Percentiles rank a stretch among this genome's conserved stretches.
These are phyloP conservation scores for Tachysurus vachellii DNA, from an alignment of 2,113 vertebrate species.

Conservation along the genomic window DNA sequence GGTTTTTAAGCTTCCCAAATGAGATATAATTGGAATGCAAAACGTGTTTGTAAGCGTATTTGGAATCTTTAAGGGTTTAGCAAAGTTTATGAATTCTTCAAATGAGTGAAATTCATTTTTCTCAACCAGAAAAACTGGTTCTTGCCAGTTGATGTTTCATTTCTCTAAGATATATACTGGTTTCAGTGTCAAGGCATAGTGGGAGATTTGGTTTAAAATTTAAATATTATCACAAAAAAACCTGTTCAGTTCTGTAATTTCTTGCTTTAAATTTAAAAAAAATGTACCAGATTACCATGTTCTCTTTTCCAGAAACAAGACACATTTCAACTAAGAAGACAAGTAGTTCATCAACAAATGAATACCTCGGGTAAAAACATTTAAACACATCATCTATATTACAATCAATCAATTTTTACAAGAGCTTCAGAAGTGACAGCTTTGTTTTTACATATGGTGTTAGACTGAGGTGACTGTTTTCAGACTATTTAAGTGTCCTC, in stretches of 20 bases:
- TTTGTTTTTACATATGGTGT: background rate
- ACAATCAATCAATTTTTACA: background rate
- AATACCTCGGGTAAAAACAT: background rate
- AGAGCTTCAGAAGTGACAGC: background rate
- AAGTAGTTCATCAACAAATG: background rate
- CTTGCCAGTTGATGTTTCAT: background rate
- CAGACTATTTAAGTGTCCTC: background rate
- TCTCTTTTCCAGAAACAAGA: background rate
- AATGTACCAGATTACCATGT: background rate
- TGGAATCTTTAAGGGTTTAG: background rate
- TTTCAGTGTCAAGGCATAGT: background rate
- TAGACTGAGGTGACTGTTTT: background rate
- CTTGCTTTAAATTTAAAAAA: background rate
- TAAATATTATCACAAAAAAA: background rate
- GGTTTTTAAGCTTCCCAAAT: background rate
- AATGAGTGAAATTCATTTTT: too few species aligned
- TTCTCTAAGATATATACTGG: background rate
- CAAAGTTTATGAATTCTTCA: background rate
- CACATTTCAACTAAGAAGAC: background rate
- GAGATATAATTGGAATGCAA: background rate
- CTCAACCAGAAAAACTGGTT: too few species aligned
- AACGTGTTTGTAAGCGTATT: background rate
- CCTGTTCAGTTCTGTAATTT: background rate
- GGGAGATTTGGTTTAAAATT: background rate
- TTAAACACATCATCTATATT: background rate